Conservation (phyloP, 2,797 vertebrate species). For the Centropyge bicolor region DNA sequence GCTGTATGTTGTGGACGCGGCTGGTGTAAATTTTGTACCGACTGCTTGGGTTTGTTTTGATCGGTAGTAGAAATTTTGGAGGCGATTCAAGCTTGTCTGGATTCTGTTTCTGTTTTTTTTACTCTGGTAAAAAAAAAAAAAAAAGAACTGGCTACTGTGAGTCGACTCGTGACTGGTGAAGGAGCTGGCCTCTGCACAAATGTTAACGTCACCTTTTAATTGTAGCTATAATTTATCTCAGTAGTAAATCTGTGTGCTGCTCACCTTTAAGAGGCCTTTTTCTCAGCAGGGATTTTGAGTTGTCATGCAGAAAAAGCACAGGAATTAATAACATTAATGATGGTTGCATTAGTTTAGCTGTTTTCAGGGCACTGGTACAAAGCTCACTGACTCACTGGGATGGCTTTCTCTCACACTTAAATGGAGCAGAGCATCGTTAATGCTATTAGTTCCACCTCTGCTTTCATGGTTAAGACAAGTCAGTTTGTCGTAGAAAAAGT, state of each 20-base stretch:
- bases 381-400: conserved; percentile 1
- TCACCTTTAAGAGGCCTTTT: conserved; percentile 17
- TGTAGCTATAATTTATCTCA: conserved; percentile 18
- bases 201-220: conserved; percentile 33
- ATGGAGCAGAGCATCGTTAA: conserved; percentile 4
- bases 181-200: background rate
- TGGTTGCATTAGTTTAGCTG: conserved; percentile 13
- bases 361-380: background rate
- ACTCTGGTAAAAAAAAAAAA: conserved; percentile 27
- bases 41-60: conserved; percentile 48
- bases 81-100: conserved; percentile 10
- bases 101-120: conserved; percentile 9
- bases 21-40: conserved; percentile 27
- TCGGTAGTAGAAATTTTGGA: conserved; percentile 36
- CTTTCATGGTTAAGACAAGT: background rate
- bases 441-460: conserved; percentile 25
- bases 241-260: background rate
- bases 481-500: background rate
- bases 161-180: conserved; percentile 13
- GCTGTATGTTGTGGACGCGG: conserved; percentile 20
- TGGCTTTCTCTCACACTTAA: conserved; percentile 20
- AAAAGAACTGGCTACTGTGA: background rate
- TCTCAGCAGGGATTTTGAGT: conserved; percentile 17
- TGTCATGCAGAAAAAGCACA: conserved; percentile 19
- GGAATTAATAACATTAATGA: conserved; percentile 32